Evolutionary conservation across 2,888 invertebrate genomes (phyloP), one percentile per base, ranked within the genome.

Genomic region (Papilio gigon): DNA sequence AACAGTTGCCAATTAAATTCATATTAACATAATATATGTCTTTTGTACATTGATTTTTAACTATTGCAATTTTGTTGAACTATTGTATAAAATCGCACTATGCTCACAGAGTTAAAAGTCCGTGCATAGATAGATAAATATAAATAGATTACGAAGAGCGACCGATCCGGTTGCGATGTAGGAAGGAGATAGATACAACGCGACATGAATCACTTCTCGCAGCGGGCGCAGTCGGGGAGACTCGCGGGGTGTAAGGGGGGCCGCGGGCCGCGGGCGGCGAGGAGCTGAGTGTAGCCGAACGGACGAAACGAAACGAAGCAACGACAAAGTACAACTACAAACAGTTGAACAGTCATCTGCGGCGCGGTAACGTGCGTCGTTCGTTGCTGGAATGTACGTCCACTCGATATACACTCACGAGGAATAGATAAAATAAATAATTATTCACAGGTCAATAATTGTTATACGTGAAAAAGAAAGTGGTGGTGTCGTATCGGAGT

Each of bases 111-210:
- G 86, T 89, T 89, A 87, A 69, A 89, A 89, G 88, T 89, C 87
- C 86, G 85, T 87, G 84, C 85, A 87, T 65, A 68, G 68, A 68
- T 86, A 88, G 86, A 88, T 88, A 90, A 82, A 82, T 89, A 90
- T 88, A 91, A 89, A 92, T 90, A 90, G 90, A 90, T 90, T 89
- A 90, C 89, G 87, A 86, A 89, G 89, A 89, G 89, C 89, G 87
- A 88, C 88, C 92, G 91, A 91, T 90, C 90, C 89, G 90, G 90
- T 91, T 89, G 90, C 88, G 88, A 87, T 83, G 90, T 90, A 90
- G 89, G 90, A 90, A 89, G 86, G 91, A 92, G 92, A 92, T 90
- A 90, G 91, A 90, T 90, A 90, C 88, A 90, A 90, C 89, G 88
- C 91, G 88, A 90, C 90, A 90, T 92, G 91, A 92, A 92, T 92